Evolutionary conservation across 37 sponge, comb jelly and placozoan species (phyloP).

Genomic region (Beroe forskalii): DNA sequence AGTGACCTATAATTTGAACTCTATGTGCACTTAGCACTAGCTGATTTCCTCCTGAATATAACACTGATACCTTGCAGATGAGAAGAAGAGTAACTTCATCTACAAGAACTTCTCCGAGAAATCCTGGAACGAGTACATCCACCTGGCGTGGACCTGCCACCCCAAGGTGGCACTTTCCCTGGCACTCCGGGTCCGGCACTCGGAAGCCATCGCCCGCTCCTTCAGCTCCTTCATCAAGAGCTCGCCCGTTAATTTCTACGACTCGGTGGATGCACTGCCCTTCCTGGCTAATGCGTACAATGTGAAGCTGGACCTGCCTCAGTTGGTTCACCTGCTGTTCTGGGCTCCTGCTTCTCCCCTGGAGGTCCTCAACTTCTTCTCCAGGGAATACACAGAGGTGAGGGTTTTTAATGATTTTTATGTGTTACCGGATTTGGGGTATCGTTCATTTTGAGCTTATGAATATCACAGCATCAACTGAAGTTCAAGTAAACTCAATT

Average conservation of each 20-base stretch:
- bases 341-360: conserved; percentile 51
- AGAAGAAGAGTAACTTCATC: conserved; percentile 50
- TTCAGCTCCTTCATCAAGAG: conserved; percentile 34
- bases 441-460: too few relatives aligned
- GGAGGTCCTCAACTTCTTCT: conserved; percentile 44
- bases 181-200: conserved; percentile 30
- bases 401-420: too few relatives aligned
- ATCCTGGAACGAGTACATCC: conserved; percentile 40
- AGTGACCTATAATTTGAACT: too few relatives aligned
- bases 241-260: conserved; percentile 52
- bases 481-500: too few relatives aligned
- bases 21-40: too few relatives aligned
- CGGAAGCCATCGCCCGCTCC: background rate
- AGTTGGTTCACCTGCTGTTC: conserved; percentile 24
- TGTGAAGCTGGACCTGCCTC: conserved; percentile 51
- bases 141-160: conserved; percentile 52
- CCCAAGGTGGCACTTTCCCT: conserved; percentile 44
- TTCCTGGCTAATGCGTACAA: conserved; percentile 29
- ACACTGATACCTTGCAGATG: too few relatives aligned
- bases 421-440: too few relatives aligned
- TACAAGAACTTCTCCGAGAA: conserved; percentile 63
- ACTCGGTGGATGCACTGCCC: conserved; percentile 42
- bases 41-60: too few relatives aligned
- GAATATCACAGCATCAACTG: too few relatives aligned
- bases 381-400: conserved; percentile 30